Conservation (phyloP, 2,113 vertebrate species). For the Microcebus tavaratra region DNA sequence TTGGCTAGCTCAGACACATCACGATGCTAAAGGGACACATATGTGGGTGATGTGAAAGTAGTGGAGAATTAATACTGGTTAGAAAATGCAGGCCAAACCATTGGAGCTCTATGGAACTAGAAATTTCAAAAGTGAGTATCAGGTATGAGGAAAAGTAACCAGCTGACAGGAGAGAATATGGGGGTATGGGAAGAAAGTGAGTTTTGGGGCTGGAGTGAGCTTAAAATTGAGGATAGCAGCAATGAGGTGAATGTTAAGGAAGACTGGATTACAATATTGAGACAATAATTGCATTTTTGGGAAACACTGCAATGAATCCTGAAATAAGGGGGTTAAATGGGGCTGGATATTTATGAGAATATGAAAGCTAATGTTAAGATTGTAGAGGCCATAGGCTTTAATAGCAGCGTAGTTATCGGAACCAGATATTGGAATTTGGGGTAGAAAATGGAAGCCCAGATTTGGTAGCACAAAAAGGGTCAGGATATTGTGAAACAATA, state of each 20-base stretch:
- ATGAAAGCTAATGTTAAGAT: not conserved
- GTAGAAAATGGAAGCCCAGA: not conserved
- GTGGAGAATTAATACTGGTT: not conserved
- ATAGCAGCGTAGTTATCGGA: not conserved
- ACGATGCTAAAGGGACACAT: not conserved
- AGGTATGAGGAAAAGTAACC: not conserved
- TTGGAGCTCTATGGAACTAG: not conserved
- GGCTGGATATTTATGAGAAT: not conserved
- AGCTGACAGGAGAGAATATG: not conserved
- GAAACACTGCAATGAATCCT: not conserved
- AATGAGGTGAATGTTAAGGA: not conserved
- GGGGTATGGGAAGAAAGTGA: not conserved
- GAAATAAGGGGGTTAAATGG: not conserved
- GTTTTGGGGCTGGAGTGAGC: not conserved
- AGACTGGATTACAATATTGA: not conserved
- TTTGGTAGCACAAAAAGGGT: not conserved
- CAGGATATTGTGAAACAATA: not conserved
- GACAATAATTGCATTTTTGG: not conserved
- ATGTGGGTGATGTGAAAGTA: not conserved
- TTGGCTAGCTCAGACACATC: not conserved
- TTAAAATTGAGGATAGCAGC: not conserved
- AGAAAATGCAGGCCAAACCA: not conserved
- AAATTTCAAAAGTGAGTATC: not conserved
- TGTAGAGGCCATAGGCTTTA: not conserved
- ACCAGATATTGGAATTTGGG: not conserved